Percentiles rank a stretch among this genome's conserved stretches.
Evolutionary conservation across 2,113 vertebrate species (phyloP).

Genomic region (Prunella fulvescens): DNA sequence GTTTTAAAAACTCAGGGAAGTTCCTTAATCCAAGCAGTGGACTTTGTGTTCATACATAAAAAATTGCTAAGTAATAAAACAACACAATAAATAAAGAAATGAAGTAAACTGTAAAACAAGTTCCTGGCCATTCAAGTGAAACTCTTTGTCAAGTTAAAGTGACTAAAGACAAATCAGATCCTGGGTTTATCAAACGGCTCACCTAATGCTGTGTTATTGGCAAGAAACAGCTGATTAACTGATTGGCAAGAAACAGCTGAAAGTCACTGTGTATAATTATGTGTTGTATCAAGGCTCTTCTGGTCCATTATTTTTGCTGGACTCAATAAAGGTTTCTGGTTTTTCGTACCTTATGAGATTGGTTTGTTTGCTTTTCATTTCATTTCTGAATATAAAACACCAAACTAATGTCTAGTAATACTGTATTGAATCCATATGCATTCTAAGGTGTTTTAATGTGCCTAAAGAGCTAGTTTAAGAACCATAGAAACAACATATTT

Average conservation of each 20-base stretch:
- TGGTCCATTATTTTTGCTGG: neutral
- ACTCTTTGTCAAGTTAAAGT: neutral
- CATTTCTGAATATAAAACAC: neutral
- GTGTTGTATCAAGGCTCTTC: neutral
- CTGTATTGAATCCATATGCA: neutral
- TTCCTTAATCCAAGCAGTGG: neutral
- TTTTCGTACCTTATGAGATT: neutral
- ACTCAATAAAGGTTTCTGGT: neutral
- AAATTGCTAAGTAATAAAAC: neutral
- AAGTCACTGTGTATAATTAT: neutral
- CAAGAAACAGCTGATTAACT: neutral
- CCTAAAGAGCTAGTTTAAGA: neutral
- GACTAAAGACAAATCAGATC: neutral
- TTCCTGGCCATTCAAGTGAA: neutral
- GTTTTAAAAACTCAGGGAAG: neutral
- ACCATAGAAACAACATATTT: neutral
- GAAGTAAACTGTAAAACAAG: neutral
- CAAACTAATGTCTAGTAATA: neutral
- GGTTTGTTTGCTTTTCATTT: neutral
- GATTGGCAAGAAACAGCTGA: neutral
- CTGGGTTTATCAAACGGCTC: neutral
- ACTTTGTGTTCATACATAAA: neutral
- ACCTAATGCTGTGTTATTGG: neutral
- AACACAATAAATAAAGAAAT: neutral
- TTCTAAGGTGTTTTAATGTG: neutral